Percentiles rank a stretch among this genome's conserved stretches.
Conservation (phyloP, 2,797 vertebrate genomes). For the Dicrostonyx torquatus region DNA sequence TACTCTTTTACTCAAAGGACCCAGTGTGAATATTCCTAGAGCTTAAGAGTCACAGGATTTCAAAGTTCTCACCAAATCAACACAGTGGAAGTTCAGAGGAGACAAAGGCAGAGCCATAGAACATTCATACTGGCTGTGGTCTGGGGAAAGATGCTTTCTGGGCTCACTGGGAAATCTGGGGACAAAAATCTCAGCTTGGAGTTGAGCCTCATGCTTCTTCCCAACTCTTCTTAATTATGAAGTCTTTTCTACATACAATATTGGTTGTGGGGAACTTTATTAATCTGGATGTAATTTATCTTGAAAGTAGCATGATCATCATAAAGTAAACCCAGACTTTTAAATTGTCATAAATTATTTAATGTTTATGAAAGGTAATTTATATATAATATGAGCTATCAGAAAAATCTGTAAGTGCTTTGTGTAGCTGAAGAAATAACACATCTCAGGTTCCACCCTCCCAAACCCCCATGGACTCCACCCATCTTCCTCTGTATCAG, state of each 20-base stretch:
- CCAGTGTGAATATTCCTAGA: neutral
- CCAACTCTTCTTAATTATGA: neutral
- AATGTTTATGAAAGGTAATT: neutral
- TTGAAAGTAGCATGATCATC: neutral
- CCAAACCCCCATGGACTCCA: accelerated
- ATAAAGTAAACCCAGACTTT: neutral
- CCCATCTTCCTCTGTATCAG: accelerated
- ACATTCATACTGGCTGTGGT: neutral
- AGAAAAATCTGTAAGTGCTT: neutral
- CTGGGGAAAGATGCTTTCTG: conserved; percentile 54
- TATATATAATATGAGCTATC: neutral
- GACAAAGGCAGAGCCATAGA: conserved; percentile 24
- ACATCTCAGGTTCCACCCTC: accelerated
- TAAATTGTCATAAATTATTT: neutral
- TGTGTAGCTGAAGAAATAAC: conserved; percentile 8
- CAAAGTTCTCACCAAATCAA: conserved; percentile 1
- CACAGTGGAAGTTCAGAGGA: neutral
- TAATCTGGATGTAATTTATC: neutral
- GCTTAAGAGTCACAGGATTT: neutral
- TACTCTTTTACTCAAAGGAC: neutral
- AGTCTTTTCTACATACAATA: neutral
- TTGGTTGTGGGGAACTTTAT: neutral
- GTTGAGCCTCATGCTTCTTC: conserved; percentile 21
- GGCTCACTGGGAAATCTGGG: conserved; percentile 54
- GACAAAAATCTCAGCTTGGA: conserved; percentile 43